Evolutionary conservation across 1,140 invertebrate species (phyloP).

Genomic region (Drosophila tropicalis): DNA sequence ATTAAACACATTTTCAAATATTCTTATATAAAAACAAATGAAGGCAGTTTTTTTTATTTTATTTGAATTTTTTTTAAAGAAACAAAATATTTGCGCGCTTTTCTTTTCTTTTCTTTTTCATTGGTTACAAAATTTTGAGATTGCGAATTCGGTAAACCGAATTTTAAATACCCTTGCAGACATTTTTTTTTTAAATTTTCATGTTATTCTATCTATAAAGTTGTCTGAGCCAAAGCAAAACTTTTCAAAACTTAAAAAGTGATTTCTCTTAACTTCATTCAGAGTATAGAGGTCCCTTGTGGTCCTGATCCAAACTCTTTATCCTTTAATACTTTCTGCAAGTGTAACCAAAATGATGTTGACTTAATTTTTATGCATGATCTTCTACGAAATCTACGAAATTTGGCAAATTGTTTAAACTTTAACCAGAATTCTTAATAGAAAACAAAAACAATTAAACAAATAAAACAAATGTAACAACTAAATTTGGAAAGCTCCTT

Average conservation of each 20-base stretch:
- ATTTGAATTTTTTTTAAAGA: conserved; percentile 10
- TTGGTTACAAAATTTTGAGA: background rate
- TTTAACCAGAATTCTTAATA: conserved; percentile 65
- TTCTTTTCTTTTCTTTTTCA: conserved; percentile 17
- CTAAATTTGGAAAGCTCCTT: conserved; percentile 76
- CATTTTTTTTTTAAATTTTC: no score
- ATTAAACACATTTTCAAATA: conserved; percentile 44
- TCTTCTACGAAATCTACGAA: conserved; percentile 49
- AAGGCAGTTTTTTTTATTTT: conserved; percentile 63
- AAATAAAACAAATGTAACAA: conserved; percentile 17
- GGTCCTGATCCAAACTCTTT: no score
- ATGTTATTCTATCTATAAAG: no score
- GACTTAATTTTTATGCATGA: conserved; percentile 26
- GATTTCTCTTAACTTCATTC: no score
- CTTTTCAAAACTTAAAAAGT: no score
- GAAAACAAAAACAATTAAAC: conserved; percentile 33
- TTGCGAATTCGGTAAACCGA: background rate
- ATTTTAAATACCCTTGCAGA: conserved; percentile 10
- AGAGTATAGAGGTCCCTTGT: no score
- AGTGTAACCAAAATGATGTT: background rate
- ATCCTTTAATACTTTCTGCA: background rate
- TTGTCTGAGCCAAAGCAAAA: no score
- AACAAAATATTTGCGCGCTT: conserved; percentile 23
- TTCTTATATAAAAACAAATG: conserved; percentile 43
- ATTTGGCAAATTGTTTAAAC: conserved; percentile 70